Conservation (phyloP, 2,888 invertebrate species). For the Epirrhoe tristata region DNA sequence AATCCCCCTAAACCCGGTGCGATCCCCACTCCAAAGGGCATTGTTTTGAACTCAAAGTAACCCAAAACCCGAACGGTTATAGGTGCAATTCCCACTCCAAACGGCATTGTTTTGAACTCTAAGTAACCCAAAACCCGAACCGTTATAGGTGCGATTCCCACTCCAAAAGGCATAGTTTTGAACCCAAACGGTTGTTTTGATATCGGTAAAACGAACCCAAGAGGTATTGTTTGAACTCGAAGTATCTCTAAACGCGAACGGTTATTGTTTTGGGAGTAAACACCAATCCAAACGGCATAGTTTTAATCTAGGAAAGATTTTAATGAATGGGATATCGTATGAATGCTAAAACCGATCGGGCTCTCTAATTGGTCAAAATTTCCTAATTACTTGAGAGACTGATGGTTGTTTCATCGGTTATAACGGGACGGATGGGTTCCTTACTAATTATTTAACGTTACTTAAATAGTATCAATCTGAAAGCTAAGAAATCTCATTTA, state of each 20-base stretch:
- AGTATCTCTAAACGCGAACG: neutral
- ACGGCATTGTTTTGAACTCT: neutral
- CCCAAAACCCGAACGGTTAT: too few relatives aligned
- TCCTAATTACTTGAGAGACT: neutral
- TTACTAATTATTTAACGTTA: neutral
- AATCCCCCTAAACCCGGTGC: slow-evolving; percentile 47
- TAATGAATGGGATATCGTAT: neutral
- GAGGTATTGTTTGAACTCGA: neutral
- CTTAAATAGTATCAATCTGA: neutral
- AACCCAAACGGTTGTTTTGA: neutral
- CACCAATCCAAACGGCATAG: too few relatives aligned
- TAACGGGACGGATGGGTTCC: neutral
- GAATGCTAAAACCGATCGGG: neutral
- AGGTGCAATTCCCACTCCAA: neutral
- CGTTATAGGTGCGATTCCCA: neutral
- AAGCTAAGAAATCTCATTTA: neutral
- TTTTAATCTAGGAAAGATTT: neutral
- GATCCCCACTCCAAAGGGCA: slow-evolving; percentile 14
- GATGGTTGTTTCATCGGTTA: slow-evolving; percentile 1
- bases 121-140: neutral
- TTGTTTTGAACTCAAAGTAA: neutral
- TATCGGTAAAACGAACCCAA: neutral
- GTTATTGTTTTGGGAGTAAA: neutral
- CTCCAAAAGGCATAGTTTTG: neutral
- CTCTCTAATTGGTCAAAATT: neutral